Evolutionary conservation across 2,888 invertebrate genomes (phyloP).

Genomic region (Leptopilina syphax): DNA sequence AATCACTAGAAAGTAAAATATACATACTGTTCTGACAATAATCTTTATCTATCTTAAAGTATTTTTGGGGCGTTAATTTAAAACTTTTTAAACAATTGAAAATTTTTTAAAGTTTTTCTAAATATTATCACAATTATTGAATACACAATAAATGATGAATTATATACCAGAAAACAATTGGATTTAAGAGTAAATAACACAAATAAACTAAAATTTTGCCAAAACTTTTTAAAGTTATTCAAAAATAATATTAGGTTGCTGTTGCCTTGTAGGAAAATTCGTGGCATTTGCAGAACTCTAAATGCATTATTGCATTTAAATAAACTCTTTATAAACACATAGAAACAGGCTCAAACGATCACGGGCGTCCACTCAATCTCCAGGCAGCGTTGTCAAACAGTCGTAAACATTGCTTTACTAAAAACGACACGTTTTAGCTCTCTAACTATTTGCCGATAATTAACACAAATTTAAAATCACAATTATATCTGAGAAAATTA

Average conservation of each 20-base stretch:
- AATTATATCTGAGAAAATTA: background rate
- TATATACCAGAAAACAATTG: no score
- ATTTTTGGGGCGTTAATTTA: no score
- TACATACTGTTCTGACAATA: no score
- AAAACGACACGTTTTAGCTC: slow-evolving; percentile 26
- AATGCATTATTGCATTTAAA: slow-evolving; percentile 23
- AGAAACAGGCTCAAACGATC: slow-evolving; percentile 40
- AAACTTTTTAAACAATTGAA: no score
- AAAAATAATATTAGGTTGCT: background rate
- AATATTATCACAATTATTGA: no score
- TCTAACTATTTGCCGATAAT: slow-evolving; percentile 18
- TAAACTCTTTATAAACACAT: slow-evolving; percentile 28
- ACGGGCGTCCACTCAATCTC: slow-evolving; percentile 33
- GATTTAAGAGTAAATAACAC: no score
- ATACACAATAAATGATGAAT: no score
- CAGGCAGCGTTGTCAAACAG: slow-evolving; percentile 33
- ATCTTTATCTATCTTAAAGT: no score
- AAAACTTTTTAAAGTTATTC: no score
- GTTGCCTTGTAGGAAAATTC: slow-evolving; percentile 4
- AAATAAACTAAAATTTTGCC: no score
- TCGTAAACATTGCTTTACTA: slow-evolving; percentile 33
- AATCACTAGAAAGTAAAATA: no score
- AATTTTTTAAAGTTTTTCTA: no score
- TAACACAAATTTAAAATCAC: slow-evolving; percentile 12
- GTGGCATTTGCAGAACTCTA: slow-evolving; percentile 38